Percentiles rank a stretch among this genome's conserved stretches.
Conservation (phyloP, 2,113 vertebrate genomes). For the Ardeotis arabs region DNA sequence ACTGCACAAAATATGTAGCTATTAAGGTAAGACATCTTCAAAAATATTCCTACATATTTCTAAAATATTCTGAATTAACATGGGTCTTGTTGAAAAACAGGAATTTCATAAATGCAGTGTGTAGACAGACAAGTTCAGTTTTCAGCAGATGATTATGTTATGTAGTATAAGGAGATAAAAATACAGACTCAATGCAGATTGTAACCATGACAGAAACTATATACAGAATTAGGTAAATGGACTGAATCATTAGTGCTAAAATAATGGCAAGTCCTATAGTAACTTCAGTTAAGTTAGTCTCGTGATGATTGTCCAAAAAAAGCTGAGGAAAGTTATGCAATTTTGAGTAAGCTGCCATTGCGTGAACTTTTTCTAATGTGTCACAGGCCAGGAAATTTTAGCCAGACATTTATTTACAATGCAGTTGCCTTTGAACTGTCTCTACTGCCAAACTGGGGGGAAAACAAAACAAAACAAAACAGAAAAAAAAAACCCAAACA, state of each 20-base stretch:
- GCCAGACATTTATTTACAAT: constrained; percentile 24
- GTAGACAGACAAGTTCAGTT: background rate
- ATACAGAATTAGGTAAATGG: background rate
- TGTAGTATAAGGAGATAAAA: background rate
- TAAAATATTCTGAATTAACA: background rate
- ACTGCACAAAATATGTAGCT: background rate
- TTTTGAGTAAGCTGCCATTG: background rate
- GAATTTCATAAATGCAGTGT: background rate
- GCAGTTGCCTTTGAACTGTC: constrained; percentile 15
- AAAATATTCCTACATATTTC: background rate
- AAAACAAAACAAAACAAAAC: background rate
- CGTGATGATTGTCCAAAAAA: background rate
- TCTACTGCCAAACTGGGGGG: background rate
- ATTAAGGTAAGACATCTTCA: background rate
- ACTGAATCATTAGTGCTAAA: background rate
- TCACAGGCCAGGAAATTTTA: background rate
- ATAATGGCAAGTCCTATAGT: background rate
- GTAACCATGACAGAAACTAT: background rate
- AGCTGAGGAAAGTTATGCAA: constrained; percentile 2
- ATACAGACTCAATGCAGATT: background rate
- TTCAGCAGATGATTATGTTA: background rate
- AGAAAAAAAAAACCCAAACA: background rate
- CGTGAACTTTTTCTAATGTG: background rate
- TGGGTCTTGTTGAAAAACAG: background rate
- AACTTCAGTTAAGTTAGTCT: background rate